Base-by-base conservation (phyloP, 2,797 vertebrate genomes). In the Orientallactaga sibirica region DNA sequence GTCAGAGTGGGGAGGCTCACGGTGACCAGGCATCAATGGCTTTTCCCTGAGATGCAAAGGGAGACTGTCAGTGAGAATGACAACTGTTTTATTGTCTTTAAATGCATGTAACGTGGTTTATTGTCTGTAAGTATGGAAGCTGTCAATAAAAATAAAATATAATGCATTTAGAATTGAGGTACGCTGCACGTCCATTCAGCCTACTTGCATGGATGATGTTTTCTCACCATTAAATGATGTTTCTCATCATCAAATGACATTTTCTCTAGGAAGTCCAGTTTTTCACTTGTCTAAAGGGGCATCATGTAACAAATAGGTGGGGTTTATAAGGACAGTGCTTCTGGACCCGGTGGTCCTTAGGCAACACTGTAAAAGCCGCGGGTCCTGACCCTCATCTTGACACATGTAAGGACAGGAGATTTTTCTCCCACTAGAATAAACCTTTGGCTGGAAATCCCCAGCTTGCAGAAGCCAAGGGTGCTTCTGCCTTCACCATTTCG, bases 221-320 rank as follows among this genome's bases (percentile, higher is more conserved):
- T 93, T n/a, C 81, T 55, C n/a, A 48, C 48, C 48, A 9, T 9
- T 48, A 48, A 48, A 48, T 7, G 48, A 8, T 48, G 16, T 90
- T 48, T 48, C 48, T 58, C 55, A 58, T 15, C 67, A 77, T 90
- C 25, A 83, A 48, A 43, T 66, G 29, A 14, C 24, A 8, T 88
- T 88, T 93, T 27, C 82, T 58, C 33, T 18, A 84, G 48, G 3
- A 55, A 90, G 37, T 78, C 61, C 4, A 66, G 43, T 70, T 81
- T 93, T 88, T n/a, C 14, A 78, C 15, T 85, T 78, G 33, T 92
- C 24, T 87, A 91, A 74, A 24, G 62, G 92, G 74, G 29, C 37
- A 25, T 87, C 37, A 15, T 25, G 14, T 48, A 80, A 48, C 68
- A 76, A 80, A 48, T 73, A 76, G 52, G 43, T 86, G 67, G 29